Percentiles rank a stretch among this genome's conserved stretches.
These are phyloP conservation scores for Cataglyphis albicans DNA, from an alignment of 2,888 invertebrate species.

Conservation along the genomic window DNA sequence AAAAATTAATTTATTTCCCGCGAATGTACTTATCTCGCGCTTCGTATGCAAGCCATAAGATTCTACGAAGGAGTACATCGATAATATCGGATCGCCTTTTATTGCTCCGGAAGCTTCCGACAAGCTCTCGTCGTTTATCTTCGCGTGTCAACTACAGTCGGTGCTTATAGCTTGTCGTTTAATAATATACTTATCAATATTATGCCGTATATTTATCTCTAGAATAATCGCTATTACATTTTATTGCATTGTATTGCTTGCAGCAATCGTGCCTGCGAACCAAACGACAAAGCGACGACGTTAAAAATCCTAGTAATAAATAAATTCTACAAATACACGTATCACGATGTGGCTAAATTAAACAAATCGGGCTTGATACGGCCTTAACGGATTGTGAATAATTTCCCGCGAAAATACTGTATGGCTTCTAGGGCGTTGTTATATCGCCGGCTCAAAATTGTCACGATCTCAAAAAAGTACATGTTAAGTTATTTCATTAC, in stretches of 20 bases:
- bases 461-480: background rate
- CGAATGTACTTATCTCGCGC: constrained; percentile 9
- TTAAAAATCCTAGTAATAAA: constrained; percentile 51
- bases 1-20: background rate
- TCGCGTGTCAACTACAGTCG: constrained; percentile 11
- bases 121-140: constrained; percentile 21
- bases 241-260: constrained; percentile 37
- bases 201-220: constrained; percentile 15
- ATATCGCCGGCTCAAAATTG: constrained; percentile 4
- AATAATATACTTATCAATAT: constrained; percentile 37
- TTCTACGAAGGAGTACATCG: constrained; percentile 23
- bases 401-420: constrained; percentile 48
- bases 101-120: constrained; percentile 19
- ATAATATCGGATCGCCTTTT: constrained; percentile 26
- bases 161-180: constrained; percentile 16
- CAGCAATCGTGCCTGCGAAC: constrained; percentile 16
- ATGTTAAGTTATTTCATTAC: constrained; percentile 13
- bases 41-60: constrained; percentile 1
- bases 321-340: constrained; percentile 41
- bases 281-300: constrained; percentile 4
- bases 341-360: constrained; percentile 37
- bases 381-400: constrained; percentile 24
- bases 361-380: constrained; percentile 2
- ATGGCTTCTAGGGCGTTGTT: constrained; percentile 40
- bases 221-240: constrained; percentile 35